These are phyloP conservation scores for Prosapia bicincta DNA, from an alignment of 2,888 invertebrate genomes.

Conservation along the genomic window DNA sequence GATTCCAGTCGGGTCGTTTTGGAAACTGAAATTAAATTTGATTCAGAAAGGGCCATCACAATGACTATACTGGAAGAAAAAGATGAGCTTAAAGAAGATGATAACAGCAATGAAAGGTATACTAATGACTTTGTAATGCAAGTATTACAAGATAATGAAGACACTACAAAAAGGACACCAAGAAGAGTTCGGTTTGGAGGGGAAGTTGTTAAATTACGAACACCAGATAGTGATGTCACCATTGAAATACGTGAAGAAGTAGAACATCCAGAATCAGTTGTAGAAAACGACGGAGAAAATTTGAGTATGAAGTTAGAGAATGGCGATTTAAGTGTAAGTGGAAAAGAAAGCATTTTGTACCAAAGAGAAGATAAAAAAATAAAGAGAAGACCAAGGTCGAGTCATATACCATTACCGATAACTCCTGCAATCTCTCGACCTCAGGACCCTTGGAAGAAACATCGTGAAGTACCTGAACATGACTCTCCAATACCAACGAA, in stretches of 20 bases:
- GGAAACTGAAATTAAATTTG: slow-evolving; percentile 79
- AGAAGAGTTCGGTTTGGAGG: slow-evolving; percentile 81
- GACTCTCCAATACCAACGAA: slow-evolving; percentile 33
- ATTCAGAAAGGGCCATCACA: slow-evolving; percentile 74
- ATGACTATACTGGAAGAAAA: slow-evolving; percentile 79
- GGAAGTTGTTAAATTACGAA: slow-evolving; percentile 80
- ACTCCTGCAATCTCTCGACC: slow-evolving; percentile 41
- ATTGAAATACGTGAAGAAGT: slow-evolving; percentile 24
- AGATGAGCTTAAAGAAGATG: slow-evolving; percentile 40
- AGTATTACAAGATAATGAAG: slow-evolving; percentile 54
- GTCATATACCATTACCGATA: slow-evolving; percentile 40
- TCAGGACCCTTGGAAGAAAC: slow-evolving; percentile 44
- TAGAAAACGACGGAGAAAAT: neutral
- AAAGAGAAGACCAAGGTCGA: slow-evolving; percentile 45
- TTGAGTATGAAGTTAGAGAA: neutral
- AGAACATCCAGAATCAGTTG: neutral
- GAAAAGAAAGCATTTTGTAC: slow-evolving; percentile 13
- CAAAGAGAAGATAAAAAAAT: slow-evolving; percentile 32
- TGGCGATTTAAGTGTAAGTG: slow-evolving; percentile 3
- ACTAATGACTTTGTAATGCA: slow-evolving; percentile 53
- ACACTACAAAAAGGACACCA: slow-evolving; percentile 49
- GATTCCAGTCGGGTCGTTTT: slow-evolving; percentile 57
- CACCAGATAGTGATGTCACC: slow-evolving; percentile 72
- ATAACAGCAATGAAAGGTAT: slow-evolving; percentile 26
- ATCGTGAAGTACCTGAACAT: slow-evolving; percentile 1